Evolutionary conservation across 2,797 vertebrate genomes (phyloP), one percentile per base, ranked within the genome.

Genomic region (Channa striata): DNA sequence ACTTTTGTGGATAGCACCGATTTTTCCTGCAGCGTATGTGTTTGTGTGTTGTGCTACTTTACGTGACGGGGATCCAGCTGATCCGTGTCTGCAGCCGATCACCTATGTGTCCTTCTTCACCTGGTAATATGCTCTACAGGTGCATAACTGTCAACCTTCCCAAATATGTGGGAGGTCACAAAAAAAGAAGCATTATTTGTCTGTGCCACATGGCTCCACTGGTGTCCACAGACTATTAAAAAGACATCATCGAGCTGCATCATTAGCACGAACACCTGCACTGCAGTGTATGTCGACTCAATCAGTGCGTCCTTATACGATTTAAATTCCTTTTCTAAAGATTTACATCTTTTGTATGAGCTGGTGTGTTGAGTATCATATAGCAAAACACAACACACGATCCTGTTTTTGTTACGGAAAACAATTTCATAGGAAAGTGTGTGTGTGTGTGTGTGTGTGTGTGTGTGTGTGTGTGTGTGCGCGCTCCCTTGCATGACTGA

Each of bases 401-500:
- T 44, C 19, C 19, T 67, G 6, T 40, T 23, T 23, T 11, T 16
- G 8, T 51, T 43, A 12, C 11, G 12, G 16, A 43, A 52, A 47
- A 52, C 1, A 30, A 30, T 30, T 6, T 30, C 6, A 30, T 30
- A 30, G 25, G 4, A 30, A 30, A 30, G 0, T 36, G 2, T 50
- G 8, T 39, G 14, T 54, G 46, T 54, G 1, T 19, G 6, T 36
- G 8, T 20, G 6, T 42, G 14, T 46, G 5, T 25, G 11, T 54
- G 43, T 42, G 12, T 50, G 51, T 39, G 17, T 51, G 36, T 43
- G 11, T 51, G 48, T 44, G 59, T 21, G 30, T 20, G 39, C 39
- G 36, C 2, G 36, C 6, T 3, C 8, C 12, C 40, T 54, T 59
- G 75, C 34, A 56, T 68, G 63, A 63, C 53, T 86, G 75, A 83